A percentile compares a stretch with the other conserved stretches of the same genome.
These are phyloP conservation scores for Tyrophagus putrescentiae DNA, from an alignment of 1,140 invertebrate genomes.

Conservation along the genomic window DNA sequence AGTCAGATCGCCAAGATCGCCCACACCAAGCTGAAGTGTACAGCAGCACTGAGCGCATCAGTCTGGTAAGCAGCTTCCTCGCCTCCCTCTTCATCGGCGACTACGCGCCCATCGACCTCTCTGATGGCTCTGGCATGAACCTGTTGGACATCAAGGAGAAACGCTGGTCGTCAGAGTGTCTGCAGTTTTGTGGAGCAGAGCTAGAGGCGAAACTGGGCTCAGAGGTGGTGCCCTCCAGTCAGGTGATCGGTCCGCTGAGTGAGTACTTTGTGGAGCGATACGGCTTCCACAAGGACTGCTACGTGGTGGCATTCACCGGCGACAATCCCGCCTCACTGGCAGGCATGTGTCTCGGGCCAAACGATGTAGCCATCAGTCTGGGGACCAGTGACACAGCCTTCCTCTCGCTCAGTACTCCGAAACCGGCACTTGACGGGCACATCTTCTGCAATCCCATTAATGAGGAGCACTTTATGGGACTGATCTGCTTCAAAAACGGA, in stretches of 20 bases:
- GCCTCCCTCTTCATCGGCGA: conserved; percentile 73
- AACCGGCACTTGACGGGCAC: conserved; percentile 53
- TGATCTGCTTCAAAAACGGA: conserved; percentile 90
- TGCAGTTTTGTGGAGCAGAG: conserved; percentile 43
- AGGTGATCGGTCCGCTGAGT: conserved; percentile 46
- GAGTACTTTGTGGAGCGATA: conserved; percentile 67
- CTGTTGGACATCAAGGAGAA: conserved; percentile 66
- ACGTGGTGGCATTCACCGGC: conserved; percentile 74
- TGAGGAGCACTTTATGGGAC: conserved; percentile 58
- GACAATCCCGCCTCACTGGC: conserved; percentile 67
- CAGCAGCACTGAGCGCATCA: conserved; percentile 69
- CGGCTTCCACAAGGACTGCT: conserved; percentile 59
- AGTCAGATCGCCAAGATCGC: conserved; percentile 79
- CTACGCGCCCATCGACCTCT: conserved; percentile 74
- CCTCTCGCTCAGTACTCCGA: conserved; percentile 53
- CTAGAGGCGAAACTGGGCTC: conserved; percentile 16
- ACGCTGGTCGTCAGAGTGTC: conserved; percentile 55
- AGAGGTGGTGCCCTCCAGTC: conserved; percentile 3
- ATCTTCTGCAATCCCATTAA: conserved; percentile 70
- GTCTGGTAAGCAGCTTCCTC: conserved; percentile 78
- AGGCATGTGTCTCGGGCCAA: conserved; percentile 61
- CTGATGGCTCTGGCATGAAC: conserved; percentile 94
- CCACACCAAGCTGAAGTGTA: conserved; percentile 54
- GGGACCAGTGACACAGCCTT: conserved; percentile 86
- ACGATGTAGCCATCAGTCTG: conserved; percentile 72